Evolutionary conservation across 1,140 invertebrate genomes (phyloP).

Genomic region (Cylas formicarius): DNA sequence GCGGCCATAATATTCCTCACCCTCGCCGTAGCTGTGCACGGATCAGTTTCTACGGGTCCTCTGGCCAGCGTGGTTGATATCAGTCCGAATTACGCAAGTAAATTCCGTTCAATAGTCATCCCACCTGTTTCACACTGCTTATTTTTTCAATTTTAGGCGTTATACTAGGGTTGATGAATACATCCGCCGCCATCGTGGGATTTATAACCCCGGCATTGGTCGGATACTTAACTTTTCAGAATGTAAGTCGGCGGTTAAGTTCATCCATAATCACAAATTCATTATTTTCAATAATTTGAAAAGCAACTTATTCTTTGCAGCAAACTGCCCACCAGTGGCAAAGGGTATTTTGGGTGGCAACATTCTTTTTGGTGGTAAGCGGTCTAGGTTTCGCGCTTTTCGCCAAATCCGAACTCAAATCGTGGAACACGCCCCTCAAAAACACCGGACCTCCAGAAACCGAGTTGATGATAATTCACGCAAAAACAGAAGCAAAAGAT

Average conservation of each 20-base stretch:
- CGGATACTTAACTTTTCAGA: slow-evolving; percentile 32
- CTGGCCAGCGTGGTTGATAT: slow-evolving; percentile 58
- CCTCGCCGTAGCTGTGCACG: slow-evolving; percentile 53
- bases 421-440: slow-evolving; percentile 50
- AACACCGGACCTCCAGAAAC: slow-evolving; percentile 20
- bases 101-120: slow-evolving; percentile 22
- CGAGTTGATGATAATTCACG: slow-evolving; percentile 21
- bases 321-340: slow-evolving; percentile 62
- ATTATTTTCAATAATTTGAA: not conserved
- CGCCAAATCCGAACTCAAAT: slow-evolving; percentile 52
- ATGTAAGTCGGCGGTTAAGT: slow-evolving; percentile 25
- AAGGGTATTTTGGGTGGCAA: slow-evolving; percentile 54
- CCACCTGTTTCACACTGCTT: no score
- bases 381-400: slow-evolving; percentile 51
- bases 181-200: slow-evolving; percentile 29
- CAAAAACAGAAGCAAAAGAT: slow-evolving; percentile 12
- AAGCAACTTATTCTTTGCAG: slow-evolving; percentile 39
- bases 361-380: slow-evolving; percentile 47
- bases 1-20: slow-evolving; percentile 55
- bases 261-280: not conserved
- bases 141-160: slow-evolving; percentile 31
- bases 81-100: slow-evolving; percentile 62
- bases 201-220: slow-evolving; percentile 35
- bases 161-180: slow-evolving; percentile 30
- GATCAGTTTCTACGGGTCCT: slow-evolving; percentile 58